phyloP scores from a whole-genome alignment of 53 echinoderm and acorn worm species.

The Apostichopus leukothele region DNA sequence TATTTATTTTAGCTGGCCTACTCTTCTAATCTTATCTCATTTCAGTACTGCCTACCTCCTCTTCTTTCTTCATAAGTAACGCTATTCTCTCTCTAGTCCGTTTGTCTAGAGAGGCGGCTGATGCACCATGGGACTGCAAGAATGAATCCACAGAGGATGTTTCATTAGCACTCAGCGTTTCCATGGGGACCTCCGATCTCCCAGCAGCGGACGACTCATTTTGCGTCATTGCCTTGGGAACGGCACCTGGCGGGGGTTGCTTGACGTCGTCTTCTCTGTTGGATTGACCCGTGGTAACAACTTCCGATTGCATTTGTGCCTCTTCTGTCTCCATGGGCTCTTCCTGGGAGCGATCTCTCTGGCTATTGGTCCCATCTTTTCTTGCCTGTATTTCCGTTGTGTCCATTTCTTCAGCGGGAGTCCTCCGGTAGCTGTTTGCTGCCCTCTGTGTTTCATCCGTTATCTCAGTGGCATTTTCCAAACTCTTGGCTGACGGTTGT shows the following conservation, averaged over 20 bases:
- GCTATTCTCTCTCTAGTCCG: background rate
- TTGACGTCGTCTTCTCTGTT: background rate
- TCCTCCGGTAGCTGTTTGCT: background rate
- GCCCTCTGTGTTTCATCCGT: background rate
- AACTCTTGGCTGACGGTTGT: background rate
- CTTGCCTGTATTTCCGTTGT: background rate
- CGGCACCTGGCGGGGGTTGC: background rate
- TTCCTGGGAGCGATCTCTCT: background rate
- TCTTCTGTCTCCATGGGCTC: conserved; percentile 20
- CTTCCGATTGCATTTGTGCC: background rate
- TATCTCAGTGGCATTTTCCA: background rate
- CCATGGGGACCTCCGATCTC: background rate
- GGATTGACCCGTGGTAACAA: background rate
- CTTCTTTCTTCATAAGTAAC: conserved; percentile 14
- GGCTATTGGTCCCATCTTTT: background rate
- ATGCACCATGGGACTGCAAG: conserved; percentile 11
- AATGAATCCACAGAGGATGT: conserved; percentile 16
- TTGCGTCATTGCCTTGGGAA: background rate
- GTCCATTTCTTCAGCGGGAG: background rate
- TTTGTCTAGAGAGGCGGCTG: background rate
- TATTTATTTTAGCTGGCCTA: too few species aligned
- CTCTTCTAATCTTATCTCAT: too few species aligned
- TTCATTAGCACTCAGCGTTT: background rate
- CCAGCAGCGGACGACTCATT: background rate
- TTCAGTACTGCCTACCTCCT: background rate